phyloP scores from a whole-genome alignment of 1,140 invertebrate genomes.

The Bombus waltoni region DNA sequence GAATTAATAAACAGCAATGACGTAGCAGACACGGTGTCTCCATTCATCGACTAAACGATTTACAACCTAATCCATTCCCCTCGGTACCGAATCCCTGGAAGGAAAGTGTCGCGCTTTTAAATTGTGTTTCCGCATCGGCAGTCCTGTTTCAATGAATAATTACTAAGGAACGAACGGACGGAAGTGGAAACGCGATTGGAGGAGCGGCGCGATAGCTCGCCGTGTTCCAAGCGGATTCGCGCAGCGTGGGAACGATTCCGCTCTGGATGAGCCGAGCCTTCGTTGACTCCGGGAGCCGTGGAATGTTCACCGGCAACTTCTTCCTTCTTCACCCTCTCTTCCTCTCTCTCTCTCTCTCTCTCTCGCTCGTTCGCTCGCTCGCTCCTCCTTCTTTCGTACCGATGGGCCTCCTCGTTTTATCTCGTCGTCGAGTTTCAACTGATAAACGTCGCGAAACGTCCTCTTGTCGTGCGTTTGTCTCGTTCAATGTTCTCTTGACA shows the following conservation, averaged over 20 bases:
- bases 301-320: conserved; percentile 64
- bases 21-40: not conserved
- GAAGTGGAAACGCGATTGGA: conserved; percentile 58
- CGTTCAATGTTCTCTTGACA: not conserved
- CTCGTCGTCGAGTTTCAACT: conserved; percentile 18
- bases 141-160: conserved; percentile 48
- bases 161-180: conserved; percentile 37
- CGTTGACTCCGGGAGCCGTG: conserved; percentile 38
- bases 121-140: conserved; percentile 31
- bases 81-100: not conserved
- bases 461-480: not conserved
- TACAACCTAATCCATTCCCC: conserved; percentile 8
- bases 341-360: not conserved
- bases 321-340: conserved; percentile 34
- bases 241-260: conserved; percentile 55
- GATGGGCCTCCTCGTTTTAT: conserved; percentile 21
- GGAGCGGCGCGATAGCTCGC: conserved; percentile 3
- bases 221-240: conserved; percentile 44
- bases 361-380: too few relatives aligned
- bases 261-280: conserved; percentile 52
- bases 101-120: conserved; percentile 49
- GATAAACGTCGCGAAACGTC: conserved; percentile 31
- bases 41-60: not conserved
- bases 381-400: not conserved
- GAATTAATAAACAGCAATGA: conserved; percentile 13